Conservation (phyloP, 1,140 invertebrate genomes). For the Asobara japonica region DNA sequence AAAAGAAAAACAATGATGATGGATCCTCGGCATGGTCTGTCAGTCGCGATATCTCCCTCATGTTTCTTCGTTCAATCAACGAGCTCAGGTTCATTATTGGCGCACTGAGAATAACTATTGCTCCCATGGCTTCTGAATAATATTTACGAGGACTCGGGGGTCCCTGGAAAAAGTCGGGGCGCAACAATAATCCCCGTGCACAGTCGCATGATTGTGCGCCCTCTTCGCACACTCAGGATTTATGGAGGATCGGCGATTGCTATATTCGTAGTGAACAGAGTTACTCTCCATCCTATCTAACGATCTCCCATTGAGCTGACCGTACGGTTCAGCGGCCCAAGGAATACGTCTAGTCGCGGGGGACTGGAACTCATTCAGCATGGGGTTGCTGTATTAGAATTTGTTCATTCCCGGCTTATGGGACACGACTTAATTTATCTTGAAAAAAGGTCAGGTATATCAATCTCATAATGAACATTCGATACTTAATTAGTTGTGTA, state of each 20-base stretch:
- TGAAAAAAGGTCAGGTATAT: too few species aligned
- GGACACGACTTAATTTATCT: background rate
- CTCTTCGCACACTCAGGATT: background rate
- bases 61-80: too few species aligned
- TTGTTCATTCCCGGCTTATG: background rate
- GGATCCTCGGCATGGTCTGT: too few species aligned
- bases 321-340: conserved; percentile 15
- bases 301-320: conserved; percentile 37
- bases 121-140: background rate
- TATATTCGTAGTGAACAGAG: background rate
- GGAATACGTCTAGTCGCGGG: background rate
- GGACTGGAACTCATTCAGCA: background rate
- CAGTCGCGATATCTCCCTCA: too few species aligned
- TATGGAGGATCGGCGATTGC: background rate
- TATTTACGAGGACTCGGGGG: background rate
- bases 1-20: too few species aligned
- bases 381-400: background rate
- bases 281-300: conserved; percentile 35
- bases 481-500: too few species aligned
- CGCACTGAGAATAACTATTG: background rate
- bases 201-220: conserved; percentile 3
- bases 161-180: background rate
- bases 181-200: background rate
- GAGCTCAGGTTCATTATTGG: background rate
- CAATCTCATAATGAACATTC: too few species aligned